Conservation (phyloP, 2,888 invertebrate species). For the Tenthredo livida region DNA sequence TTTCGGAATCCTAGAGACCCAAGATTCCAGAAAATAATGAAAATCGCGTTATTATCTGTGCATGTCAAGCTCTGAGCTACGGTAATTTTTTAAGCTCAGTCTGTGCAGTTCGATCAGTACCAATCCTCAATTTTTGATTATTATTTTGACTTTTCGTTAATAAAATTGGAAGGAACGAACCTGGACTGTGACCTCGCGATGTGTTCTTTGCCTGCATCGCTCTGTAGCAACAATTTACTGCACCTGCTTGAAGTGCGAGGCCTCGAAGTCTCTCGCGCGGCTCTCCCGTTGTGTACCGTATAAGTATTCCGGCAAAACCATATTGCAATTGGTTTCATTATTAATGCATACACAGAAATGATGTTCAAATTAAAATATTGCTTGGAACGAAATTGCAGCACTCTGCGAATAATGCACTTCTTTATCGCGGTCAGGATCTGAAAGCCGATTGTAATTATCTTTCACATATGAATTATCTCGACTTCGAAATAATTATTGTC, state of each 20-base stretch:
- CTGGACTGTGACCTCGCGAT: not conserved
- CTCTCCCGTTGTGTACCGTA: conserved; percentile 15
- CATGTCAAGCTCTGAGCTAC: not conserved
- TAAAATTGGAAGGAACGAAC: not conserved
- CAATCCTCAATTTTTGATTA: not conserved
- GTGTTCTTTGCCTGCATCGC: conserved; percentile 5
- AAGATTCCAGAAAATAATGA: no score
- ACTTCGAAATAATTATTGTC: not conserved
- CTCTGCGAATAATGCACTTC: not conserved
- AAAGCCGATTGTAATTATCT: conserved; percentile 18
- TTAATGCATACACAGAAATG: not conserved
- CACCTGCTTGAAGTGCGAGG: conserved; percentile 25
- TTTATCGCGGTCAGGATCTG: not conserved
- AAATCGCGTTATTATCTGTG: not conserved
- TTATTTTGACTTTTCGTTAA: not conserved
- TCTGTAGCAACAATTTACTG: conserved; percentile 8
- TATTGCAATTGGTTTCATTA: conserved; percentile 16
- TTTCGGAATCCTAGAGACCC: no score
- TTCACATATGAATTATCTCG: conserved; percentile 11
- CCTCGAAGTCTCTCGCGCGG: not conserved
- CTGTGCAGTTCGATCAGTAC: not conserved
- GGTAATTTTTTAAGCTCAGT: not conserved
- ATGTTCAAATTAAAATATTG: not conserved
- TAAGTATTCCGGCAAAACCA: not conserved
- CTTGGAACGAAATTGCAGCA: not conserved